Evolutionary conservation across 2,888 invertebrate species (phyloP).

Genomic region (Drosophila antonietae): DNA sequence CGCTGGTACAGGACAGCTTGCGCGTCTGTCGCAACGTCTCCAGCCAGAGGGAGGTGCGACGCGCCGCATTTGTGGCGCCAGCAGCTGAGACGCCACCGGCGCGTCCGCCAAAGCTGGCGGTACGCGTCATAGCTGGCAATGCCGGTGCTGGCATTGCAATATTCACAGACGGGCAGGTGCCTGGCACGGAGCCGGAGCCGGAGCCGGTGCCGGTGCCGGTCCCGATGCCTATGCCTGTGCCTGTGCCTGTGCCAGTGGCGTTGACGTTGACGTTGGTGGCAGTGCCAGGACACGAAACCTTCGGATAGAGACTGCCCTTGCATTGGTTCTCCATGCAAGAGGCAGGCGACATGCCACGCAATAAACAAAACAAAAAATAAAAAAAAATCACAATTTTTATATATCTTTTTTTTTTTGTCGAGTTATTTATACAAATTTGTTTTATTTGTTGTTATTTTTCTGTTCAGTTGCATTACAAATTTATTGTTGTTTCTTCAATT

Average conservation of each 20-base stretch:
- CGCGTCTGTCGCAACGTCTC: slow-evolving; percentile 73
- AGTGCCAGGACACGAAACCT: slow-evolving; percentile 43
- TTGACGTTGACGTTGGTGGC: slow-evolving; percentile 24
- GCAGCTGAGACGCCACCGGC: slow-evolving; percentile 7
- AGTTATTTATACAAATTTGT: not conserved
- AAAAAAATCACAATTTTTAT: slow-evolving; percentile 3
- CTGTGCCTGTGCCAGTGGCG: slow-evolving; percentile 9
- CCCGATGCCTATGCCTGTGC: slow-evolving; percentile 17
- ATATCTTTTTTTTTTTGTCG: not conserved
- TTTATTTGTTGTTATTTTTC: not conserved
- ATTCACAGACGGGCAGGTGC: slow-evolving; percentile 33
- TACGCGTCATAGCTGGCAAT: slow-evolving; percentile 60
- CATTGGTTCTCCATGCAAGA: slow-evolving; percentile 71
- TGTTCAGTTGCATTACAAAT: not conserved
- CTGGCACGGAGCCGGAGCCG: slow-evolving; percentile 18
- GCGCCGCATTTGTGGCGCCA: slow-evolving; percentile 53
- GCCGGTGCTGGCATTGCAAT: slow-evolving; percentile 43
- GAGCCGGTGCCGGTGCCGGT: slow-evolving; percentile 12
- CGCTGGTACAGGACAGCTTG: slow-evolving; percentile 67
- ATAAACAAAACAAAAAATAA: slow-evolving; percentile 18
- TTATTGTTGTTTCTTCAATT: not conserved
- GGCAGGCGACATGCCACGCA: slow-evolving; percentile 72
- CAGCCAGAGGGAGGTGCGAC: slow-evolving; percentile 74
- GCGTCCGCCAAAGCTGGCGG: slow-evolving; percentile 61
- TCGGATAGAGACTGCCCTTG: slow-evolving; percentile 54